Base-by-base conservation (phyloP, 2,888 invertebrate species). In the Caenorhabditis angaria region DNA sequence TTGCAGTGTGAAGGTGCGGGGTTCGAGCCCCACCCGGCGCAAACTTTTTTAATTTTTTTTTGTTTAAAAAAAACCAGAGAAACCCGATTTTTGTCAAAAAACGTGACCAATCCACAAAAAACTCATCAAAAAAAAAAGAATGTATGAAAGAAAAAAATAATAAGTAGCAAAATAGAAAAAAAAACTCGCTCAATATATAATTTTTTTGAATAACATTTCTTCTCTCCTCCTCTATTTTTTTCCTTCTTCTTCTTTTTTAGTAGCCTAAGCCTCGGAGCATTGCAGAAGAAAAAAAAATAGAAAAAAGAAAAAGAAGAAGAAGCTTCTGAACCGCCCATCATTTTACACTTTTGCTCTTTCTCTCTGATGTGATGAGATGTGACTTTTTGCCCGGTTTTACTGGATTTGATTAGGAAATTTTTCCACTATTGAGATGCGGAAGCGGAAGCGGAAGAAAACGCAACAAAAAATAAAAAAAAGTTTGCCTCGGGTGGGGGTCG, bases 91-190 rank as follows among this genome's bases (percentile, higher is more conserved):
- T n/a, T n/a, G n/a, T n/a, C n/a, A n/a, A n/a, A n/a, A n/a, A n/a
- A n/a, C n/a, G n/a, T n/a, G n/a, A n/a, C n/a, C 14, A 41, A 41
- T 32, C 10, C 10, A 8, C 10, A 10, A 32, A 32, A 5, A 8
- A 18, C 41, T 2, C 41, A 18, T 12, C 3, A 41, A 41, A 61
- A 61, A 28, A 32, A 53, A 48, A 56, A 56, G 55, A 25, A 50
- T 54, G 55, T 18, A 25, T 56, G 59, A 27, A 51, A 41, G 41
- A 28, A 35, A 24, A 35, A 48, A 54, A 62, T 18, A 41, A 12
- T 41, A 6, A 12, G 18, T 10, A 41, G 32, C 5, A 32, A 10
- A 32, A 32, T 5, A 41, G 14, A 14, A 41, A 41, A 14, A 41
- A 6, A 18, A 41, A 10, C 32, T 41, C 18, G 3, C 18, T 41